Percentiles rank a stretch among this genome's conserved stretches.
Evolutionary conservation across 37 sponge, comb jelly and placozoan genomes (phyloP).

Genomic region (Chondrilla cf. caribensis): DNA sequence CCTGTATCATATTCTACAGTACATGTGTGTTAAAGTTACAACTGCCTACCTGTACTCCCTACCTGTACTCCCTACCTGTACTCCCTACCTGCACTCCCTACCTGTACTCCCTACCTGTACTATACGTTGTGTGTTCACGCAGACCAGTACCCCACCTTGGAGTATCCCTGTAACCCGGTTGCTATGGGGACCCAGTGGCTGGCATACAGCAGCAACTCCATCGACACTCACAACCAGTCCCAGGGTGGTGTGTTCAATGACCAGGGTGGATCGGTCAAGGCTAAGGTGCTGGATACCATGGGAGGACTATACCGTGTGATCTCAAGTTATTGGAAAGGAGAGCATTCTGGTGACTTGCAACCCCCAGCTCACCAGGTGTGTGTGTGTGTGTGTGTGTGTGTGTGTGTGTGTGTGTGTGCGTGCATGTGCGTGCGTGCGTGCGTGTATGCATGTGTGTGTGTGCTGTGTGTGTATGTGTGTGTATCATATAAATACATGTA

Average conservation of each 20-base stretch:
- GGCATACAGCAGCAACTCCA: constrained; percentile 78
- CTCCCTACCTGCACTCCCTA: too few relatives aligned
- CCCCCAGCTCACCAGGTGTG: constrained; percentile 70
- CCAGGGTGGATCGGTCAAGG: constrained; percentile 53
- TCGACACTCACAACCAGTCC: constrained; percentile 55
- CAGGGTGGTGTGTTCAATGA: constrained; percentile 65
- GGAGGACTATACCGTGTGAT: not conserved
- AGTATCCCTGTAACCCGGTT: constrained; percentile 74
- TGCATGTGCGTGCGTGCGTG: not conserved
- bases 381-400: constrained; percentile 36
- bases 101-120: too few relatives aligned
- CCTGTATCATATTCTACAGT: not conserved
- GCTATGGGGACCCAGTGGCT: constrained; percentile 89
- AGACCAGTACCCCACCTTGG: constrained; percentile 52
- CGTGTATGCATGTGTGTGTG: not conserved
- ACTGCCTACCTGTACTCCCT: not conserved
- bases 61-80: too few relatives aligned
- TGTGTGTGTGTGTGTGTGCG: not conserved
- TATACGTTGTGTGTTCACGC: too few relatives aligned
- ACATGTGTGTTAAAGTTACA: not conserved
- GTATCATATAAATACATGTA: not conserved
- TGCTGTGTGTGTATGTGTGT: not conserved
- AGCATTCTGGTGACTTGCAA: not conserved
- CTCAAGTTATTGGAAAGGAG: not conserved
- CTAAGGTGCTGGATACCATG: constrained; percentile 26